Percentiles rank a stretch among this genome's conserved stretches.
These are phyloP conservation scores for Himalopsyche japonica DNA, from an alignment of 2,888 invertebrate species.

Conservation along the genomic window DNA sequence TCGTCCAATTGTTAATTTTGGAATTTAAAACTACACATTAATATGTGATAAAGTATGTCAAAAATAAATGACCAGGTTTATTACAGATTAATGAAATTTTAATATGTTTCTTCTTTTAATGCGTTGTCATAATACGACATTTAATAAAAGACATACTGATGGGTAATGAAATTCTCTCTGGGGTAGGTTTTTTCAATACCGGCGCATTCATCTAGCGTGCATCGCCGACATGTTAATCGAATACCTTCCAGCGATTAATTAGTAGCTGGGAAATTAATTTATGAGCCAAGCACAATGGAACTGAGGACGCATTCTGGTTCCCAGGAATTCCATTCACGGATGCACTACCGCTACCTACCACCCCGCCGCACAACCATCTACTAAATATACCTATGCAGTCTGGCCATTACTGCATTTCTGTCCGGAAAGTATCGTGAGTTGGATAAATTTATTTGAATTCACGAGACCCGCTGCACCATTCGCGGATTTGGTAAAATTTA, in stretches of 20 bases:
- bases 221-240: constrained; percentile 28
- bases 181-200: not conserved
- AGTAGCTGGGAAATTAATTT: constrained; percentile 27
- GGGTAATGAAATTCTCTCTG: not conserved
- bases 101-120: not conserved
- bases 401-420: not conserved
- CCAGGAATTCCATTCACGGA: constrained; percentile 26
- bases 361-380: not conserved
- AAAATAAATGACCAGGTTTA: too few relatives aligned
- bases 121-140: not conserved
- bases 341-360: not conserved
- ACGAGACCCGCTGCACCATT: not conserved
- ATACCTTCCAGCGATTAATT: constrained; percentile 31
- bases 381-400: not conserved
- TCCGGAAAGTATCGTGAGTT: not conserved
- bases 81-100: not conserved
- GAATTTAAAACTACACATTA: too few relatives aligned
- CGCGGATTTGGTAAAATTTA: not conserved
- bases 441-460: not conserved
- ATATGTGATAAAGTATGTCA: too few relatives aligned
- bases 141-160: not conserved
- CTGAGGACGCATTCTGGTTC: constrained; percentile 31
- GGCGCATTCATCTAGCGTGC: not conserved
- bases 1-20: too few relatives aligned
- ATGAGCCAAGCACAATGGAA: constrained; percentile 28